Evolutionary conservation across 2,113 vertebrate genomes (phyloP).

Genomic region (Mormyrus lacerda): DNA sequence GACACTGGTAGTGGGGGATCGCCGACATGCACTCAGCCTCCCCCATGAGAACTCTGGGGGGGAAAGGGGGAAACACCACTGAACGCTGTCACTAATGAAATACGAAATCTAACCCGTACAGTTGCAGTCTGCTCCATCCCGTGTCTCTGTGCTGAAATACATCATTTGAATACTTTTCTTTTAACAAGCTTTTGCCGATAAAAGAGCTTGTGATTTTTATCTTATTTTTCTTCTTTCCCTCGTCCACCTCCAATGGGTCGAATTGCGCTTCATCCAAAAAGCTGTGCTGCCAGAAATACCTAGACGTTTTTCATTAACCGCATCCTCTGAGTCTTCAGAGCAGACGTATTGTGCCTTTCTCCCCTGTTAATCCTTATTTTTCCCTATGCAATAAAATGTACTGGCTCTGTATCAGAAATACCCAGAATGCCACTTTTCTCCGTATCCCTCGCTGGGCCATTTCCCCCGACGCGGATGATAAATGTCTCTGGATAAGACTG

Average conservation of each 20-base stretch:
- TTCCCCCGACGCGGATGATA: neutral
- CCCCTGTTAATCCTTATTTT: neutral
- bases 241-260: neutral
- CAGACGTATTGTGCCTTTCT: conserved; percentile 24
- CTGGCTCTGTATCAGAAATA: neutral
- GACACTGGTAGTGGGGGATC: conserved; percentile 7
- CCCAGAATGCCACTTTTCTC: neutral
- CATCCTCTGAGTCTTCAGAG: conserved; percentile 16
- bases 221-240: neutral
- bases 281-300: neutral
- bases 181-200: neutral
- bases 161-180: neutral
- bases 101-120: neutral
- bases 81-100: neutral
- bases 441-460: neutral
- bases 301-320: neutral
- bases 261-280: neutral
- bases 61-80: neutral
- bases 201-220: neutral
- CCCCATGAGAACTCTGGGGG: neutral
- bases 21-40: neutral
- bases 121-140: neutral
- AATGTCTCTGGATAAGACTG: neutral
- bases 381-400: neutral
- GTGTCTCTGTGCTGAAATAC: neutral